Base-by-base conservation (phyloP, 2,888 invertebrate genomes). In the Bhutanitis thaidina region DNA sequence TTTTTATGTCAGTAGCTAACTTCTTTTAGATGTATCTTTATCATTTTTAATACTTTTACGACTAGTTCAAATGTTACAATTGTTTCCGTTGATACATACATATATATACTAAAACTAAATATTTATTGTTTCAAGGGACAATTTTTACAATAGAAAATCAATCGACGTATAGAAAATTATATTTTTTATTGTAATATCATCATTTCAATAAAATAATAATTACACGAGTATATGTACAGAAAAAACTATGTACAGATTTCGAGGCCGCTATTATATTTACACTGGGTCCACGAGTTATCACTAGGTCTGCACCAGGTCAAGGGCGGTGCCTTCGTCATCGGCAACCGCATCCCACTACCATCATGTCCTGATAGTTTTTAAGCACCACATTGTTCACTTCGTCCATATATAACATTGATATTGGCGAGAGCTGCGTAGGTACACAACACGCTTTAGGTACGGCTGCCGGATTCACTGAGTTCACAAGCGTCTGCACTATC, bases 361-460 rank as follows among this genome's bases (percentile, higher is more conserved):
- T 95, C 99, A 99, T 99, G 84, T 99, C 98, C 90, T 97, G 96
- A 90, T 99, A 99, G 90, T 97, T 98, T 90, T 99, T 99, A 71
- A 99, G 93, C 79, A 98, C 97, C 73, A 98, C 97, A 89, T 96
- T 97, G 79, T 95, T 95, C 83, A 95, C 93, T 86, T 96, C 95
- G 90, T 99, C 98, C 79, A 97, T 92, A 90, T 98, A 99, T 62
- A 99, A 93, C 95, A 99, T 97, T 56, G 98, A 97, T 71, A 99
- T 97, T 60, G 97, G 93, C 64, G 96, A 95, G 57, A 98, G 93
- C 77, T 97, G 95, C 56, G 98, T 98, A 39, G 99, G 98, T 53
- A 99, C 97, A 89, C 99, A 99, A 88, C 98, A 99, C 59, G 98
- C 96, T 80, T 96, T 96, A 43, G 99, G 98, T 76, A 98, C 98